Conservation (phyloP, 2,113 vertebrate genomes). For the Chlorocebus sabaeus region DNA sequence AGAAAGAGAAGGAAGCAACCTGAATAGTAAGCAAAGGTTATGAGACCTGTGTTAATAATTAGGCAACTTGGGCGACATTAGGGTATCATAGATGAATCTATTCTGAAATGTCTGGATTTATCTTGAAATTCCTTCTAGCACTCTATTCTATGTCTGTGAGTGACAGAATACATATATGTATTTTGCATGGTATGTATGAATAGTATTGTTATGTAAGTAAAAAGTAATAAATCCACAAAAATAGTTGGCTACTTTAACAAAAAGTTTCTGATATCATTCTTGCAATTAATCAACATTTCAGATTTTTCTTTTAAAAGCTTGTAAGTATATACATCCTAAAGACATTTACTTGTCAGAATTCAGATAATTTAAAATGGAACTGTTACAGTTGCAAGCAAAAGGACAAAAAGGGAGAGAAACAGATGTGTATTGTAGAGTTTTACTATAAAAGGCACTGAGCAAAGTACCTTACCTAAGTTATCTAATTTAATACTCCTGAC, state of each 20-base stretch:
- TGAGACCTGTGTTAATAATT: background rate
- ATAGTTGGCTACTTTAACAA: background rate
- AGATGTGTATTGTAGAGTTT: background rate
- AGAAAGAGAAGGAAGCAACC: background rate
- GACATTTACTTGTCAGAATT: constrained; percentile 7
- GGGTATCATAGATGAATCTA: background rate
- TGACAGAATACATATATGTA: background rate
- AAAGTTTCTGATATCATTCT: background rate
- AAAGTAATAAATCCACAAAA: background rate
- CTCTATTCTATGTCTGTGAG: background rate
- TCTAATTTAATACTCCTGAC: background rate
- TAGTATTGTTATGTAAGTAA: background rate
- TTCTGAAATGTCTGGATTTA: background rate
- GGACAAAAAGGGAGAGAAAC: background rate
- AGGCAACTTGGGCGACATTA: background rate
- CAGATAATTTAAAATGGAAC: background rate
- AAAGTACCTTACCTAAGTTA: background rate
- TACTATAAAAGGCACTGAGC: background rate
- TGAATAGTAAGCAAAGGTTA: background rate
- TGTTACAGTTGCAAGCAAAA: background rate
- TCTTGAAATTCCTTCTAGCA: background rate
- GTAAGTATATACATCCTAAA: background rate
- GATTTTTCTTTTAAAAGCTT: background rate
- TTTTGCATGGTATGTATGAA: background rate
- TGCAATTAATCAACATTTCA: background rate